These are phyloP conservation scores for Monomorium pharaonis DNA, from an alignment of 1,140 invertebrate genomes.

Conservation along the genomic window DNA sequence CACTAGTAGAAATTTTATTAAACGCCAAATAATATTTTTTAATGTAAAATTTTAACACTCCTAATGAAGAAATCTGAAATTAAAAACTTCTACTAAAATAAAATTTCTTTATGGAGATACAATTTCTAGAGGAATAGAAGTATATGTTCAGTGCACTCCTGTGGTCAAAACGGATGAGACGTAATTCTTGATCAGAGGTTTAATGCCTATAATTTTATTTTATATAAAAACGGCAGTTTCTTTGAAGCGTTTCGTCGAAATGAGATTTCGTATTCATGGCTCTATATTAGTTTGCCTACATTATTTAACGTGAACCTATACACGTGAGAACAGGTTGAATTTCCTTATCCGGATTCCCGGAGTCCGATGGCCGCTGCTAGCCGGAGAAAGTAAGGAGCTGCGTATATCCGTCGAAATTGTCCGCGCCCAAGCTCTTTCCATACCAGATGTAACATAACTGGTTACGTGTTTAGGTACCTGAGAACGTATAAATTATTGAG, in stretches of 20 bases:
- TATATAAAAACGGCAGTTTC: neutral
- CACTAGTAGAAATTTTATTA: neutral
- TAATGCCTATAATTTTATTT: neutral
- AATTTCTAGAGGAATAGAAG: neutral
- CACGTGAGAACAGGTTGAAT: neutral
- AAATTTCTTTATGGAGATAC: neutral
- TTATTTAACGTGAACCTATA: neutral
- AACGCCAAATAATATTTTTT: neutral
- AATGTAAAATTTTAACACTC: neutral
- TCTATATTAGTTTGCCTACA: neutral
- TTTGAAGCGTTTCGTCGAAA: neutral
- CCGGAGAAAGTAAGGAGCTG: constrained; percentile 48
- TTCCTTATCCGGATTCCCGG: constrained; percentile 1
- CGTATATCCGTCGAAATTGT: constrained; percentile 50
- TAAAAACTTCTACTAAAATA: neutral
- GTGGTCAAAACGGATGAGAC: neutral
- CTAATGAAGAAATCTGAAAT: neutral
- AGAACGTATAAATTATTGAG: neutral
- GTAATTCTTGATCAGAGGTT: neutral
- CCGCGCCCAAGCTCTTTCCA: constrained; percentile 23
- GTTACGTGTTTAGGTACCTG: neutral
- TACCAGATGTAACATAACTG: constrained; percentile 7
- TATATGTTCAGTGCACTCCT: neutral
- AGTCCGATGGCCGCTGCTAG: neutral
- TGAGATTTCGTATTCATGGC: neutral